Evolutionary conservation across 2,797 vertebrate species (phyloP).

Genomic region (Malurus splendens): DNA sequence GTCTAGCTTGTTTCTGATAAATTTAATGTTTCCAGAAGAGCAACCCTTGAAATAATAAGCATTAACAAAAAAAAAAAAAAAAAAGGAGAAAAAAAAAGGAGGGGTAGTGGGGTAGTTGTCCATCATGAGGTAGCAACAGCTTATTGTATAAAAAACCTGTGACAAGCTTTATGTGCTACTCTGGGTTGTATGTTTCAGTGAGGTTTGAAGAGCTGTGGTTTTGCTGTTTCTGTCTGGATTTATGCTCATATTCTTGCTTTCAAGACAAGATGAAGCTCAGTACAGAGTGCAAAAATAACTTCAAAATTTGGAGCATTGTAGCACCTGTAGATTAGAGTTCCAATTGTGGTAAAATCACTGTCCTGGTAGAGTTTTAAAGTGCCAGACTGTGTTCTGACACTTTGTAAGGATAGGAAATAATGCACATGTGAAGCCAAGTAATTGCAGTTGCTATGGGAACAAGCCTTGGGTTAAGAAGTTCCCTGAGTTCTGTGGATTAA

Average conservation of each 20-base stretch:
- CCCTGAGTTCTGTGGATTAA: background rate
- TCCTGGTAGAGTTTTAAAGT: background rate
- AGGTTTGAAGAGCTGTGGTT: background rate
- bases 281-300: background rate
- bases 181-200: background rate
- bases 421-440: background rate
- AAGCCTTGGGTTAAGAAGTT: background rate
- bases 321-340: background rate
- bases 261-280: background rate
- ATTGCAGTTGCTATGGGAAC: slow-evolving; percentile 19
- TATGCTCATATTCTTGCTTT: background rate
- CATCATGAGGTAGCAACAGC: background rate
- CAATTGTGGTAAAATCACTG: background rate
- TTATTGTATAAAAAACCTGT: background rate
- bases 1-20: background rate
- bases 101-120: rapidly evolving
- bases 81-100: too few species aligned
- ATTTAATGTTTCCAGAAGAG: background rate
- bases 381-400: background rate
- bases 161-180: background rate
- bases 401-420: background rate
- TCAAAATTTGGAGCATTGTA: background rate
- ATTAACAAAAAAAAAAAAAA: too few species aligned
- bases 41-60: background rate
- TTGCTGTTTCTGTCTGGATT: background rate